Evolutionary conservation across 1,140 invertebrate species (phyloP), one percentile per base, ranked within the genome.

Genomic region (Megathymus violae): DNA sequence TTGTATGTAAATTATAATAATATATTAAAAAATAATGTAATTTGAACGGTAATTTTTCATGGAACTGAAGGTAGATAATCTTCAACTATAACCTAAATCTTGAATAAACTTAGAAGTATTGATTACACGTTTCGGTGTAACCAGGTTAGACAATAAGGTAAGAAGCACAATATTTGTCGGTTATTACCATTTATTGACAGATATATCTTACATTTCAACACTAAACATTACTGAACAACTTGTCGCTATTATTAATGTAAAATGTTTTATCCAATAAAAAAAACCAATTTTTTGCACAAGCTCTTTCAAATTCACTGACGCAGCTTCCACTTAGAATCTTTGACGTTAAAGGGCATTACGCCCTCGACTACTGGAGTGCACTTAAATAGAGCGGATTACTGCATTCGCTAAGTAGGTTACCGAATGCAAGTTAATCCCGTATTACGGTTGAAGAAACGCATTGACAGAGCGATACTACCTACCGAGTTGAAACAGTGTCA

Each of bases 371-470:
- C 52, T 27, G 27, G 14, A 46, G 25, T 46, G 41, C 38, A 44
- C 52, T 44, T 56, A 58, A 56, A 25, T 6, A 40, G 51, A 25
- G 51, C 15, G 36, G 41, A 56, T 43, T 40, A 40, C 13, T 50
- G 44, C 44, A 40, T 27, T 43, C 22, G 51, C 38, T 50, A 52
- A 59, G 25, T 61, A 48, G 64, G 64, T 61, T 62, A 58, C 27
- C 13, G 34, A 48, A 56, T 67, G 59, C 50, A 48, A 56, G 64
- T 62, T 67, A 67, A 67, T 66, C 56, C 56, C 25, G 43, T 38
- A 67, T 61, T 54, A 62, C 31, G 41, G n/a, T 34, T 17, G 19
- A 61, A 52, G 59, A 50, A 62, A 60, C 31, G 47, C 40, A 56
- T 3, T 66, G 64, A 60, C 51, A 58, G 61, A 43, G 56, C 36